A percentile compares a stretch with the other conserved stretches of the same genome.
Conservation (phyloP, 2,113 vertebrate species). For the Salvelinus namaycush region DNA sequence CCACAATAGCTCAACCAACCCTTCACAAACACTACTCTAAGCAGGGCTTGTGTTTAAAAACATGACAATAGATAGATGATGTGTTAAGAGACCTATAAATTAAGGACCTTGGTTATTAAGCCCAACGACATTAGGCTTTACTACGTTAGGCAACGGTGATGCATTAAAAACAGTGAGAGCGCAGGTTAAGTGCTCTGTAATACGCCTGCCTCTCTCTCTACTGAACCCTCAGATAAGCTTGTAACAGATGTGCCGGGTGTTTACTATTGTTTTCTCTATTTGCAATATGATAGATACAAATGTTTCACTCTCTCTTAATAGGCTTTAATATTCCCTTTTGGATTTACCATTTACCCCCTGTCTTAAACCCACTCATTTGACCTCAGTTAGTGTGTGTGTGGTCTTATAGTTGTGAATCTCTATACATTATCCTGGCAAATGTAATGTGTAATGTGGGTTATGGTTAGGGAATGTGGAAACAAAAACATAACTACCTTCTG, state of each 20-base stretch:
- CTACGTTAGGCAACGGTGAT: constrained; percentile 27
- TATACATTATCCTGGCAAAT: not conserved
- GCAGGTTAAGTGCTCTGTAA: constrained; percentile 50
- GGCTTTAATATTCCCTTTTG: constrained; percentile 26
- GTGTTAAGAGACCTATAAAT: constrained; percentile 22
- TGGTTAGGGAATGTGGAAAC: not conserved
- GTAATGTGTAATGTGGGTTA: not conserved
- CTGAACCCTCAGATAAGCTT: constrained; percentile 53
- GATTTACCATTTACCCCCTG: constrained; percentile 5
- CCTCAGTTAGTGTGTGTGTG: not conserved
- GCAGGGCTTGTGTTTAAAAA: constrained; percentile 23
- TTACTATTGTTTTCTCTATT: constrained; percentile 61
- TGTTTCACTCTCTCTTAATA: constrained; percentile 28
- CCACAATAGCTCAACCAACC: constrained; percentile 30
- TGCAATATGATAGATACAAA: constrained; percentile 62
- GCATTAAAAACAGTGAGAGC: constrained; percentile 25
- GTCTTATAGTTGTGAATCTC: constrained; percentile 1
- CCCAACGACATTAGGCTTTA: constrained; percentile 31
- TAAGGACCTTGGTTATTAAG: constrained; percentile 10
- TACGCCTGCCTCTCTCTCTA: constrained; percentile 21
- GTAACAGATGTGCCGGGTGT: constrained; percentile 70
- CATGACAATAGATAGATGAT: not conserved
- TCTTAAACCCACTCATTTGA: constrained; percentile 25
- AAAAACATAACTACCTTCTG: not conserved
- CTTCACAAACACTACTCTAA: constrained; percentile 6